Evolutionary conservation across 2,888 invertebrate genomes (phyloP), one percentile per base, ranked within the genome.

Genomic region (Diaphora mendica): DNA sequence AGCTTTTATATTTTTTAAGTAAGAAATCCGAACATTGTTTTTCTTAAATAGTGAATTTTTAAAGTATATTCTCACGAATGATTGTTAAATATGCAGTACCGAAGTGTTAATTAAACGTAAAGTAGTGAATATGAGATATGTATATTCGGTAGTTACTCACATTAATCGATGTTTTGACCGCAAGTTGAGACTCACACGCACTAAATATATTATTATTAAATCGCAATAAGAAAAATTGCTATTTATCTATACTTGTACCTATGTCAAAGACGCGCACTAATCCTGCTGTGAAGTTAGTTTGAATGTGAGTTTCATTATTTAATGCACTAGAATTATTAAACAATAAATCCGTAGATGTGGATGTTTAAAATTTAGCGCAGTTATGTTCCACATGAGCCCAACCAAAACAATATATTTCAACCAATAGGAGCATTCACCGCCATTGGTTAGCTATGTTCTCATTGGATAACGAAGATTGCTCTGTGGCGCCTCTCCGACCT

Each of bases 401-500:
- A 93, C 86, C 93, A 94, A 93, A 95, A 95, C 93, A 94, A 90
- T 86, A 85, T 82, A 88, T 87, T 89, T 89, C 69, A 72, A 86
- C 96, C 94, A 95, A 95, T 95, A 89, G 88, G 62, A 88, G 73
- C 71, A 68, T 72, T 78, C 64, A 51, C 81, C 79, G 80, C 73
- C 79, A 78, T 84, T 81, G 82, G 80, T 83, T 86, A 85, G 87
- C 78, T 80, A 82, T 81, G 74, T 82, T 84, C 74, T 87, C 86
- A 94, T 95, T 95, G 95, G 95, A 79, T 82, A 78, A 81, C 81
- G 85, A 72, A 71, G 70, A 72, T 74, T 82, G 86, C 87, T 86
- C 88, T 88, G 92, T 91, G 91, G 91, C 93, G 93, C 91, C 96
- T 91, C 95, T 92, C 94, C 95, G 95, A 96, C 95, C 94, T 96